These are phyloP conservation scores for Camelus bactrianus DNA, from an alignment of 2,113 vertebrate species.

Conservation along the genomic window DNA sequence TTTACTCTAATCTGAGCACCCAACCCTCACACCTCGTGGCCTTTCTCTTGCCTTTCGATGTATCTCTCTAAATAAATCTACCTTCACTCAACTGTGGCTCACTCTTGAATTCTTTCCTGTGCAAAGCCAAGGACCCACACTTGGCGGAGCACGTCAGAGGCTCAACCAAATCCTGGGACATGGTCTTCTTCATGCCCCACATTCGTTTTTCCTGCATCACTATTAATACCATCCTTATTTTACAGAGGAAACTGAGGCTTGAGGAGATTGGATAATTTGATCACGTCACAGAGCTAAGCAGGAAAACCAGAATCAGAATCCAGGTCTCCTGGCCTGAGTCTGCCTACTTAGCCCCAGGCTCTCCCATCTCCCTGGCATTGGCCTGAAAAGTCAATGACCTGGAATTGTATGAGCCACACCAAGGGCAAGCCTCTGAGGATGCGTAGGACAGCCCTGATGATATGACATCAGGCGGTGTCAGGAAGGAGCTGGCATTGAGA, in stretches of 20 bases:
- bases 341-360: not conserved
- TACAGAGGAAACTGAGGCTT: not conserved
- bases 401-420: not conserved
- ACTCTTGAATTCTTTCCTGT: too few relatives aligned
- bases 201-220: too few relatives aligned
- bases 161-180: too few relatives aligned
- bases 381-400: not conserved
- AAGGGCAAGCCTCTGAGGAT: not conserved
- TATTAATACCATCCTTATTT: not conserved
- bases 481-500: not conserved
- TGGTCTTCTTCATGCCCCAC: too few relatives aligned
- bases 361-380: not conserved
- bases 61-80: too few relatives aligned
- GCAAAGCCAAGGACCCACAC: too few relatives aligned
- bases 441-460: not conserved
- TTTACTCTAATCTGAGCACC: too few relatives aligned
- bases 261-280: not conserved
- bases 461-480: rapidly evolving
- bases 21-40: too few relatives aligned
- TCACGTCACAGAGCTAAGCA: not conserved
- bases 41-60: too few relatives aligned
- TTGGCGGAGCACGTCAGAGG: too few relatives aligned
- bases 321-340: not conserved
- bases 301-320: not conserved
- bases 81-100: too few relatives aligned